A percentile compares a stretch with the other conserved stretches of the same genome.
These are phyloP conservation scores for Eupsittula cactorum DNA, from an alignment of 2,113 vertebrate species.

Conservation along the genomic window DNA sequence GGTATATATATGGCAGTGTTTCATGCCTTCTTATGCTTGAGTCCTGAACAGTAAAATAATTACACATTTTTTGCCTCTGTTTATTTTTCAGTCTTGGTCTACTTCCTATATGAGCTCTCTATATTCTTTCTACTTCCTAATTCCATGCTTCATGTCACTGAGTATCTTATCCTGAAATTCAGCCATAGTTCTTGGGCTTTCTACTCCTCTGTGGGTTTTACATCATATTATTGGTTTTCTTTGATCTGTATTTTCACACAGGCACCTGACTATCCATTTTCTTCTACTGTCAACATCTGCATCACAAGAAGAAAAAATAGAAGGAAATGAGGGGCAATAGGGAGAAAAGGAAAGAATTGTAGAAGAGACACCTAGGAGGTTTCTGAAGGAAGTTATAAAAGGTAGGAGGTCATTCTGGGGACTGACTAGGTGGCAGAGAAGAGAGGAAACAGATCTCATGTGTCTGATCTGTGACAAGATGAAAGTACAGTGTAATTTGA, in stretches of 20 bases:
- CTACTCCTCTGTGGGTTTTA: neutral
- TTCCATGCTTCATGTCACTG: neutral
- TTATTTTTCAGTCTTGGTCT: neutral
- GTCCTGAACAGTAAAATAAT: neutral
- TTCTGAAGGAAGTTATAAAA: neutral
- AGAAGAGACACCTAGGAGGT: neutral
- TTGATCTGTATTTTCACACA: neutral
- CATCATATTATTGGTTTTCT: neutral
- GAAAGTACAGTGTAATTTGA: neutral
- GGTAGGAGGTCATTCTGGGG: neutral
- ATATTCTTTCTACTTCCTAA: neutral
- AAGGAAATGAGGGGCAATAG: accelerated
- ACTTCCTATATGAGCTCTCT: neutral
- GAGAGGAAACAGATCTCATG: neutral
- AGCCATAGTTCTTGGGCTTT: neutral
- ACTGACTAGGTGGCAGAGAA: neutral
- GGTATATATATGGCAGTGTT: neutral
- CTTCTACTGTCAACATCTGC: neutral
- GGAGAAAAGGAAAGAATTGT: neutral
- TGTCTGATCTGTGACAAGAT: neutral
- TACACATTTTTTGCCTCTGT: neutral
- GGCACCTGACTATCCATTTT: neutral
- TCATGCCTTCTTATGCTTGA: neutral
- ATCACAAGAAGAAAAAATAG: neutral
- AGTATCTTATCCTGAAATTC: neutral